Evolutionary conservation across 2,797 vertebrate genomes (phyloP).

Genomic region (Sardinella longiceps): DNA sequence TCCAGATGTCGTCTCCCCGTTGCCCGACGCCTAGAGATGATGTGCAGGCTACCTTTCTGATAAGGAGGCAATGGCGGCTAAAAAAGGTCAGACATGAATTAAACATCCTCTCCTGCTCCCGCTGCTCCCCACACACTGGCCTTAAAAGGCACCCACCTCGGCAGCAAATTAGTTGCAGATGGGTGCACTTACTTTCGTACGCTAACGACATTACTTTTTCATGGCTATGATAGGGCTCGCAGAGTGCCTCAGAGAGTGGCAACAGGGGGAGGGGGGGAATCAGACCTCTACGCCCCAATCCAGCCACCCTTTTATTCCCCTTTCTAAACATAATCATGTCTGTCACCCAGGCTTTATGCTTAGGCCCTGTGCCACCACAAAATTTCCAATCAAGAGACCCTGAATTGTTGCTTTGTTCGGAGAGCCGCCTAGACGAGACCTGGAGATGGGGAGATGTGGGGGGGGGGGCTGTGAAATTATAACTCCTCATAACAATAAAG

Average conservation of each 20-base stretch:
- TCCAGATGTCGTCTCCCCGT: conserved; percentile 47
- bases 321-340: conserved; percentile 5
- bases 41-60: conserved; percentile 58
- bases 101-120: conserved; percentile 53
- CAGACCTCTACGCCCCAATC: not conserved
- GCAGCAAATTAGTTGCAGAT: conserved; percentile 58
- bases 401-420: conserved; percentile 6
- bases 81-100: conserved; percentile 71
- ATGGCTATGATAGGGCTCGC: conserved; percentile 48
- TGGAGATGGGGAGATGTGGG: not conserved
- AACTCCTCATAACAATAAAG: conserved; percentile 59
- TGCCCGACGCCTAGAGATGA: conserved; percentile 49
- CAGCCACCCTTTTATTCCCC: not conserved
- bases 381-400: not conserved
- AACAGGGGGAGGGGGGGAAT: conserved; percentile 17
- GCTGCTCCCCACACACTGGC: not conserved
- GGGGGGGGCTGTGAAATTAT: not conserved
- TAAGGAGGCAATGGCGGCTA: conserved; percentile 52
- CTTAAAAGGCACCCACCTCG: conserved; percentile 41
- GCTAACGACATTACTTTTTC: conserved; percentile 53
- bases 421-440: not conserved
- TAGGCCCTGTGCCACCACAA: not conserved
- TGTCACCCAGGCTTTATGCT: conserved; percentile 1
- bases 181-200: conserved; percentile 54
- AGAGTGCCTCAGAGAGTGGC: conserved; percentile 35